Evolutionary conservation across 2,888 invertebrate genomes (phyloP).

Genomic region (Erebia palarica): DNA sequence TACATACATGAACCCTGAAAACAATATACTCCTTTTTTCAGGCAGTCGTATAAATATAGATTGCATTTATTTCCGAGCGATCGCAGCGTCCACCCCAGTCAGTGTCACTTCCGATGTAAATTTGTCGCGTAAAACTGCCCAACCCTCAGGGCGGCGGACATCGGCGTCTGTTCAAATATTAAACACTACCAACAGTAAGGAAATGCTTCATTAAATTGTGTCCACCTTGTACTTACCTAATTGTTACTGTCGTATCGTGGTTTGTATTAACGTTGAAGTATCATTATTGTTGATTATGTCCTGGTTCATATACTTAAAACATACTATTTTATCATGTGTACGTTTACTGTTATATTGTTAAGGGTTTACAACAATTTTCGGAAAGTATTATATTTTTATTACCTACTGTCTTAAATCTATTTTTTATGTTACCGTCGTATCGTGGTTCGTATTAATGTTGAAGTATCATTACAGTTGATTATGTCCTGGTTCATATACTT

Average conservation of each 20-base stretch:
- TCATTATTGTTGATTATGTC: neutral
- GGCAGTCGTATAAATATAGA: no score
- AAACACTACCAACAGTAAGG: conserved; percentile 20
- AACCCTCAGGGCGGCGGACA: conserved; percentile 23
- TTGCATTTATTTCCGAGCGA: neutral
- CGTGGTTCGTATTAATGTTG: neutral
- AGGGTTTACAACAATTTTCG: no score
- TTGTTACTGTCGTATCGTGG: conserved; percentile 13
- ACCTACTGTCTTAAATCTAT: no score
- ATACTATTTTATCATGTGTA: no score
- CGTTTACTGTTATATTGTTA: no score
- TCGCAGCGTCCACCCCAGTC: conserved; percentile 16
- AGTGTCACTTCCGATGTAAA: conserved; percentile 31
- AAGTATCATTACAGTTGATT: neutral
- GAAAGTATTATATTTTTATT: no score
- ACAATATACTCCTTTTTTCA: no score
- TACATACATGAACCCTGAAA: no score
- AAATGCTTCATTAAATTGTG: conserved; percentile 23
- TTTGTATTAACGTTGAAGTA: neutral
- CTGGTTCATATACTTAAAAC: neutral
- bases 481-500: neutral
- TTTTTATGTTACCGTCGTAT: conserved; percentile 9
- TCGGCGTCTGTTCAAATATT: conserved; percentile 28
- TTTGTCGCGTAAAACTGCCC: conserved; percentile 35
- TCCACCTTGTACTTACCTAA: conserved; percentile 5